Conservation (phyloP, 2,797 vertebrate species). For the Synanceia verrucosa region DNA sequence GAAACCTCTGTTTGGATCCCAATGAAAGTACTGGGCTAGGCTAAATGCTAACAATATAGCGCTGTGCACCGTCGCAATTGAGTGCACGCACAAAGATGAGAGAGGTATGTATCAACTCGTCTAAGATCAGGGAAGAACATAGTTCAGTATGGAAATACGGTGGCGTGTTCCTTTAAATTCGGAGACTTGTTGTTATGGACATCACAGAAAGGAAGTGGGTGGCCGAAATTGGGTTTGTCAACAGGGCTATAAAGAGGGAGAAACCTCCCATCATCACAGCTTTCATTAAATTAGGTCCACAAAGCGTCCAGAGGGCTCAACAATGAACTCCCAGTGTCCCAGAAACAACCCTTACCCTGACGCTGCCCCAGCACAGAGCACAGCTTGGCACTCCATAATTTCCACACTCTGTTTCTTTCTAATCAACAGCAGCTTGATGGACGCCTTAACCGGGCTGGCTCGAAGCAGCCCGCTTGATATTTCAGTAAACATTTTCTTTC, state of each 20-base stretch:
- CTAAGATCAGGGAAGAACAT: too few relatives aligned
- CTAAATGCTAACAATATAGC: too few relatives aligned
- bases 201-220: constrained; percentile 19
- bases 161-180: background rate
- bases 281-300: constrained; percentile 45
- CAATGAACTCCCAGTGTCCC: constrained; percentile 55
- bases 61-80: too few relatives aligned
- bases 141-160: too few relatives aligned
- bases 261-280: constrained; percentile 35
- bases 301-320: constrained; percentile 33
- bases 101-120: too few relatives aligned
- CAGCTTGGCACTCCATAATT: constrained; percentile 54
- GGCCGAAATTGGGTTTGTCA: constrained; percentile 47
- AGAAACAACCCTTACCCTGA: constrained; percentile 51
- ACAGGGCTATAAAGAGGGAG: constrained; percentile 26
- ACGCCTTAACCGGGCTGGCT: constrained; percentile 37
- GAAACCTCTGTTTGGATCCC: too few relatives aligned
- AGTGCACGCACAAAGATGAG: too few relatives aligned
- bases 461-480: constrained; percentile 36
- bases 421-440: constrained; percentile 63
- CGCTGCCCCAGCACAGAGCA: constrained; percentile 33
- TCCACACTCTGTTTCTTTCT: constrained; percentile 64
- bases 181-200: constrained; percentile 4
- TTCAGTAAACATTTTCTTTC: constrained; percentile 45
- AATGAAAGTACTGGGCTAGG: too few relatives aligned